Evolutionary conservation across 2,113 vertebrate genomes (phyloP).

Genomic region (Oryctolagus cuniculus): DNA sequence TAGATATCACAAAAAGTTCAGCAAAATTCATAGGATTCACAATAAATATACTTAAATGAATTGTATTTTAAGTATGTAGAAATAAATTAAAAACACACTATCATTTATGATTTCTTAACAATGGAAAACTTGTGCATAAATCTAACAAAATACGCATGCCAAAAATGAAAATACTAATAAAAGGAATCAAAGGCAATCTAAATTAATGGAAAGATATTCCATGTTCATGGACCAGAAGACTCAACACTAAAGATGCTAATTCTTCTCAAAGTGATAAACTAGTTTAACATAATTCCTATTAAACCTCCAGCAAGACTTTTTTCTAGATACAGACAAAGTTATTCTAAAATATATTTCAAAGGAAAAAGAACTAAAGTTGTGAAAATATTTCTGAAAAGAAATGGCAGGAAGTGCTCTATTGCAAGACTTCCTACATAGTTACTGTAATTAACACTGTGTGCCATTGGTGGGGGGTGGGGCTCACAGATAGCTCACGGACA

Average conservation of each 20-base stretch:
- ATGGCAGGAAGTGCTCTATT: neutral
- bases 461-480: neutral
- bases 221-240: neutral
- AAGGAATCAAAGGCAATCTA: neutral
- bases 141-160: neutral
- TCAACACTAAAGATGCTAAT: neutral
- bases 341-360: slow-evolving; percentile 10
- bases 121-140: neutral
- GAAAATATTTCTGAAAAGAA: neutral
- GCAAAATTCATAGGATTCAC: neutral
- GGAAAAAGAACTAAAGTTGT: neutral
- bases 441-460: neutral
- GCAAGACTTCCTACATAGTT: neutral
- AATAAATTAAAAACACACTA: neutral
- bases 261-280: neutral
- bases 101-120: neutral
- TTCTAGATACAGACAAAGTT: neutral
- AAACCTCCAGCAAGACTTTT: neutral
- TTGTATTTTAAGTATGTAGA: neutral
- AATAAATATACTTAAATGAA: neutral
- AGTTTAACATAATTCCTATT: neutral
- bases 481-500: neutral
- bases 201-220: neutral
- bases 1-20: neutral
- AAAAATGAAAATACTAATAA: neutral